Evolutionary conservation across 2,888 invertebrate genomes (phyloP).

Genomic region (Agrochola circellaris): DNA sequence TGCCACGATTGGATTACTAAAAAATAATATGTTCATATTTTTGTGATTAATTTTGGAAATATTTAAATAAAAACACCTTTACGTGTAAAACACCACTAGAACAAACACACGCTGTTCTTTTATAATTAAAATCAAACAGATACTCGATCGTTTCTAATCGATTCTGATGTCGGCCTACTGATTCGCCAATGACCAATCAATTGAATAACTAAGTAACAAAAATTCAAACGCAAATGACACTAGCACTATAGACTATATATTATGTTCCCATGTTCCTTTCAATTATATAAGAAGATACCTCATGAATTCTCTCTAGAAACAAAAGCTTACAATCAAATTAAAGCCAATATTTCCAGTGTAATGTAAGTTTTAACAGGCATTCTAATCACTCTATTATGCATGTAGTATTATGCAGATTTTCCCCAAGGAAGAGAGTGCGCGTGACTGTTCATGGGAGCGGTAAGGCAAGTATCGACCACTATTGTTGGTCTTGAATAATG

Average conservation of each 20-base stretch:
- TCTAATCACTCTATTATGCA: slow-evolving; percentile 79
- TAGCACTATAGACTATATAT: background rate
- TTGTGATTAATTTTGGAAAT: slow-evolving; percentile 39
- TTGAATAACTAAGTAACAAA: background rate
- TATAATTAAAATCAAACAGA: slow-evolving; percentile 4
- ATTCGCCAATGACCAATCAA: background rate
- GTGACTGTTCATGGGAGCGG: slow-evolving; percentile 83
- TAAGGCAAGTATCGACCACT: slow-evolving; percentile 69
- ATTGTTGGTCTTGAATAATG: slow-evolving; percentile 85
- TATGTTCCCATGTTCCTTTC: background rate
- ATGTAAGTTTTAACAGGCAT: slow-evolving; percentile 65
- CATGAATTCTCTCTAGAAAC: slow-evolving; percentile 5
- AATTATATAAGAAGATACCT: slow-evolving; percentile 1
- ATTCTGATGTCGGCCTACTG: background rate
- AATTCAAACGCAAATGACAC: background rate
- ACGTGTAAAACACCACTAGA: background rate
- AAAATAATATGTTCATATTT: slow-evolving; percentile 21
- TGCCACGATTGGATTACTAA: slow-evolving; percentile 14
- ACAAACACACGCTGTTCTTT: slow-evolving; percentile 25
- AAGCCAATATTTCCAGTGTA: slow-evolving; percentile 43
- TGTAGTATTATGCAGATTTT: slow-evolving; percentile 79
- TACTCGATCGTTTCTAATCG: background rate
- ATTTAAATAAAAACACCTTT: slow-evolving; percentile 19
- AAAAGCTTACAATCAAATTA: slow-evolving; percentile 34
- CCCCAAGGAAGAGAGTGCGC: slow-evolving; percentile 79